Evolutionary conservation across 2,797 vertebrate genomes (phyloP), one percentile per base, ranked within the genome.

Genomic region (Pachyuromys duprasi): DNA sequence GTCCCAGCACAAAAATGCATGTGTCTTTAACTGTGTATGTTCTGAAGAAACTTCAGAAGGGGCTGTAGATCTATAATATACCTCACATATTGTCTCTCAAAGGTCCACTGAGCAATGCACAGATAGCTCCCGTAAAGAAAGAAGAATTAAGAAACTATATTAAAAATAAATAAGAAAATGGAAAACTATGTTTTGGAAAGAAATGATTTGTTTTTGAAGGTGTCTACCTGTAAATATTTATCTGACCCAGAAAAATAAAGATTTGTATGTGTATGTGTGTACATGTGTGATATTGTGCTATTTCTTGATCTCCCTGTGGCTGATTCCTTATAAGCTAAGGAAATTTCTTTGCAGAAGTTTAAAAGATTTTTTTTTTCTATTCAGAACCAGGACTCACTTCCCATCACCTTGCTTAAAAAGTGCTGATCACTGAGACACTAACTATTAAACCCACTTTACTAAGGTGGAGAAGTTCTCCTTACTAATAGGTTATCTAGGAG

Each of bases 361-460:
- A 63, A 97, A 88, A 72, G 39, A 80, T 31, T 33, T n/a, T 39
- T 94, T 89, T 63, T 75, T 67, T 14, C 42, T 67, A 86, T 26
- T 91, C 80, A 79, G 65, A 95, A 95, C 45, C 45, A 15, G 84
- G 74, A 90, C 15, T 72, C 69, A 18, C 13, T 89, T 72, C 26
- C 12, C 6, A 80, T 49, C 87, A 93, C 12, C 60, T 74, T 93
- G 49, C 53, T 67, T 76, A 83, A 42, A 89, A 96, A 93, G 22
- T 83, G 49, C 20, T 69, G 97, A 84, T 75, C 89, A 91, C 17
- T 55, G 84, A 91, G 36, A n/a, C 60, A 94, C 80, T 83, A 91
- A 93, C 74, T 75, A 84, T 79, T 91, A 94, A 96, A 92, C 20
- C 42, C 3, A 57, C 90, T 88, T 97, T 89, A 96, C 90, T 97